Percentiles rank a stretch among this genome's conserved stretches.
Evolutionary conservation across 2,888 invertebrate genomes (phyloP).

Genomic region (Cephus pygmeus): DNA sequence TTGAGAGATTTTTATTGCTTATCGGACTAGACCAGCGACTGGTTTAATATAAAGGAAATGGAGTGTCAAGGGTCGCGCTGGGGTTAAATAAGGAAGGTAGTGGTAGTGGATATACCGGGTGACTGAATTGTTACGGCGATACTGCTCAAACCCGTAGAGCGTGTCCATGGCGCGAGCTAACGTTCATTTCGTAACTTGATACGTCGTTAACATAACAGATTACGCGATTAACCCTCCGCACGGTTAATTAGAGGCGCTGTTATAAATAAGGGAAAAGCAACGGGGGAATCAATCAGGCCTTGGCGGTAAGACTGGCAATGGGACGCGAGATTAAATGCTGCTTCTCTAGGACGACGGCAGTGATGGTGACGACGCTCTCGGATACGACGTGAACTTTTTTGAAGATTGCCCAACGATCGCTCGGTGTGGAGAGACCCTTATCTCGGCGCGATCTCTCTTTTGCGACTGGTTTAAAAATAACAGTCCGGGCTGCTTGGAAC

Average conservation of each 20-base stretch:
- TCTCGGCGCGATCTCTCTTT: neutral
- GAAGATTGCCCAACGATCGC: neutral
- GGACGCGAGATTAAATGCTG: neutral
- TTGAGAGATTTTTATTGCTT: neutral
- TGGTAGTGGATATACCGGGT: neutral
- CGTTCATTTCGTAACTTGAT: conserved; percentile 54
- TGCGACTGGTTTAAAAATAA: neutral
- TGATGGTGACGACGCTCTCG: neutral
- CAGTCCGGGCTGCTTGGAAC: neutral
- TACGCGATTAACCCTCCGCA: conserved; percentile 47
- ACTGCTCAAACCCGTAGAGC: neutral
- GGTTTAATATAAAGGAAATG: neutral
- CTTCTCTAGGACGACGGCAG: neutral
- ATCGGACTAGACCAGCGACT: neutral
- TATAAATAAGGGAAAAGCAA: conserved; percentile 42
- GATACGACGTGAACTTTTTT: neutral
- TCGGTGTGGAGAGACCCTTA: neutral
- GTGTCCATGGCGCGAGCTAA: neutral
- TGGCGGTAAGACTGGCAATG: neutral
- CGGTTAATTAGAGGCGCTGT: conserved; percentile 51
- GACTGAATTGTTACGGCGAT: neutral
- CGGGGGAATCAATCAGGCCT: conserved; percentile 45
- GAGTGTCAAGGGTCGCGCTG: neutral
- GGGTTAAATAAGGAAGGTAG: neutral
- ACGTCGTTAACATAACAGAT: conserved; percentile 54